These are phyloP conservation scores for Lophius americanus DNA, from an alignment of 2,797 vertebrate species.

Conservation along the genomic window DNA sequence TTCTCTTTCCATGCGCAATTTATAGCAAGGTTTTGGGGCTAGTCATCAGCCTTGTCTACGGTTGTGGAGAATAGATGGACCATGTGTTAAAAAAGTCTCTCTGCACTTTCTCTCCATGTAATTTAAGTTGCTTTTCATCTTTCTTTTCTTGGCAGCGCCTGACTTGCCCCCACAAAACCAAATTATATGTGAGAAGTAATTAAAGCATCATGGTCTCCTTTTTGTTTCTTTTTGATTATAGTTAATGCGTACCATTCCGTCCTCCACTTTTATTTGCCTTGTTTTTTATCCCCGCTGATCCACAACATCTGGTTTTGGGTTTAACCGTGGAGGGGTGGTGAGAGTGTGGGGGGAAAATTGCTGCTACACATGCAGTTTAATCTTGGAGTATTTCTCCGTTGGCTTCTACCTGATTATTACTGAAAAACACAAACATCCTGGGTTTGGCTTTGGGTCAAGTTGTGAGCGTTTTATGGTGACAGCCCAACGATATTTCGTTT, in stretches of 20 bases:
- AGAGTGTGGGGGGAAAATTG: slow-evolving; percentile 52
- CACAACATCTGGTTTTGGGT: slow-evolving; percentile 82
- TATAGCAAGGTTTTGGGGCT: slow-evolving; percentile 56
- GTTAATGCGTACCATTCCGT: slow-evolving; percentile 80
- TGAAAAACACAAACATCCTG: slow-evolving; percentile 57
- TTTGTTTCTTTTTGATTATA: slow-evolving; percentile 84
- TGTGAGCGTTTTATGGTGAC: slow-evolving; percentile 41
- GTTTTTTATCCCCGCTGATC: slow-evolving; percentile 81
- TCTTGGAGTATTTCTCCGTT: slow-evolving; percentile 57
- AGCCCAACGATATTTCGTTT: slow-evolving; percentile 28
- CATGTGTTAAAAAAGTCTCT: slow-evolving; percentile 53
- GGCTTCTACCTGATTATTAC: slow-evolving; percentile 69
- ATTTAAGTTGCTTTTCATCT: slow-evolving; percentile 81
- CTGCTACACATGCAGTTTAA: slow-evolving; percentile 63
- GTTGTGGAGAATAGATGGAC: slow-evolving; percentile 55
- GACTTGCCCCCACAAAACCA: slow-evolving; percentile 72
- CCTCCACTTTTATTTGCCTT: slow-evolving; percentile 72
- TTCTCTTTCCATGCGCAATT: slow-evolving; percentile 47
- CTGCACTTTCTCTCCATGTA: slow-evolving; percentile 72
- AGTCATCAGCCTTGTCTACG: slow-evolving; percentile 60
- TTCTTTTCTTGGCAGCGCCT: slow-evolving; percentile 74
- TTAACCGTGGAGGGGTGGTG: slow-evolving; percentile 70
- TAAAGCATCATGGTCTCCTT: slow-evolving; percentile 78
- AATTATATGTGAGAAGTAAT: slow-evolving; percentile 83
- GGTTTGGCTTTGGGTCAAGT: slow-evolving; percentile 47